Percentiles rank a stretch among this genome's conserved stretches.
Conservation (phyloP, 1,140 invertebrate genomes). For the Temnothorax longispinosus region DNA sequence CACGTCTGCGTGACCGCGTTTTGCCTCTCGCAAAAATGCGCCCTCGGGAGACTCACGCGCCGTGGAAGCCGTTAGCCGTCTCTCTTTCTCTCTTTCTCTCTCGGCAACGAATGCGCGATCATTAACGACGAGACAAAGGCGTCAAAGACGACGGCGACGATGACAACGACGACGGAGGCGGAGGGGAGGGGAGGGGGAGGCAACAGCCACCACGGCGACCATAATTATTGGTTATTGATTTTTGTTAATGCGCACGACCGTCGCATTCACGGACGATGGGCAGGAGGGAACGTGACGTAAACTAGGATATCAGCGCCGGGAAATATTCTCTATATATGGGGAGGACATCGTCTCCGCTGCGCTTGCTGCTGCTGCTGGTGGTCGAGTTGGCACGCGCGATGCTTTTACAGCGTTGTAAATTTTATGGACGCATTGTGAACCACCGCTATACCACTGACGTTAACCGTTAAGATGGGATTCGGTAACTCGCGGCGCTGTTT, state of each 20-base stretch:
- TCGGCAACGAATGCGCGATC: slow-evolving; percentile 14
- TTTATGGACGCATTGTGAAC: slow-evolving; percentile 34
- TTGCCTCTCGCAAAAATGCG: slow-evolving; percentile 61
- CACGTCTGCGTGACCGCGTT: slow-evolving; percentile 60
- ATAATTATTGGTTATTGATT: slow-evolving; percentile 63
- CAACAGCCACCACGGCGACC: slow-evolving; percentile 23
- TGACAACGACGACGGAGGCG: background rate
- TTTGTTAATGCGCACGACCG: slow-evolving; percentile 60
- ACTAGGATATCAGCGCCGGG: slow-evolving; percentile 45
- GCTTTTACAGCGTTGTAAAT: slow-evolving; percentile 41
- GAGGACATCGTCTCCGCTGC: background rate
- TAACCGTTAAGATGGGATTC: slow-evolving; percentile 20
- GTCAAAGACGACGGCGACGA: slow-evolving; percentile 21
- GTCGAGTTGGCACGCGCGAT: background rate
- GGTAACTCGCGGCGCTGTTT: slow-evolving; percentile 3
- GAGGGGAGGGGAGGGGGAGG: background rate
- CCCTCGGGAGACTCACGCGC: slow-evolving; percentile 23
- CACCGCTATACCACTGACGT: background rate
- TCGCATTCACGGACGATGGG: slow-evolving; percentile 21
- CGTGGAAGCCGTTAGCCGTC: background rate
- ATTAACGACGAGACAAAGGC: slow-evolving; percentile 40
- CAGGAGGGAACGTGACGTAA: slow-evolving; percentile 35
- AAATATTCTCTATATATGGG: slow-evolving; percentile 30
- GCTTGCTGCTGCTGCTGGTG: background rate
- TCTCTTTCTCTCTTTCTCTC: no score